Evolutionary conservation across 1,140 invertebrate genomes (phyloP), one percentile per base, ranked within the genome.

Genomic region (Spodoptera frugiperda): DNA sequence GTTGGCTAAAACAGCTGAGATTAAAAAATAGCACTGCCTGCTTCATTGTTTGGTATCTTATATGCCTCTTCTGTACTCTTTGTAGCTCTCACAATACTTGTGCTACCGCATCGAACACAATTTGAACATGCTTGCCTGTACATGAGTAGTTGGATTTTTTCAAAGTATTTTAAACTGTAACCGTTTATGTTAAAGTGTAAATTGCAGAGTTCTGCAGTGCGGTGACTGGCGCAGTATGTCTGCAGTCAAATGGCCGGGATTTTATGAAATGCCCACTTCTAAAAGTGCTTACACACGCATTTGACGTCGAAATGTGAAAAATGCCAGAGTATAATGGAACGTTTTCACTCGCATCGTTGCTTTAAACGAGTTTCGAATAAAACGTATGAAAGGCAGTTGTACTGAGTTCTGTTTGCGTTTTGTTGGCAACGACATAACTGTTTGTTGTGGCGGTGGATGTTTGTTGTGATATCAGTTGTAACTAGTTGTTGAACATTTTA

Each of bases 201-300:
- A 68, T 68, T 53, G 63, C 48, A 19, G 10, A 68, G 65, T 53
- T 68, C 65, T 68, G 65, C 65, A 68, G 21, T 68, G 65, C 65
- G 65, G 61, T 48, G 61, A 67, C 3, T 68, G 48, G 48, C 65
- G 65, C 48, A 68, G 49, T 53, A 21, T 68, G 53, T 68, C 48
- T 53, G 65, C 65, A 68, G 65, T 25, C 48, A 53, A 68, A 68
- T 68, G 65, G 14, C 12, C 21, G 46, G 48, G 5, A 53, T 68
- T 68, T 53, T 68, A 30, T 51, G 65, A 68, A 68, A 21, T 68
- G 46, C 48, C 44, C 65, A 51, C 48, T 68, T 53, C 14, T 53
- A 68, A 15, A 68, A 68, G 25, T 53, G 48, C 65, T 53, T 48
- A 65, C 61, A 51, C 39, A 65, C 63, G 4, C 44, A 30, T 67